Conservation (phyloP, 2,113 vertebrate species). For the Hucho hucho region DNA sequence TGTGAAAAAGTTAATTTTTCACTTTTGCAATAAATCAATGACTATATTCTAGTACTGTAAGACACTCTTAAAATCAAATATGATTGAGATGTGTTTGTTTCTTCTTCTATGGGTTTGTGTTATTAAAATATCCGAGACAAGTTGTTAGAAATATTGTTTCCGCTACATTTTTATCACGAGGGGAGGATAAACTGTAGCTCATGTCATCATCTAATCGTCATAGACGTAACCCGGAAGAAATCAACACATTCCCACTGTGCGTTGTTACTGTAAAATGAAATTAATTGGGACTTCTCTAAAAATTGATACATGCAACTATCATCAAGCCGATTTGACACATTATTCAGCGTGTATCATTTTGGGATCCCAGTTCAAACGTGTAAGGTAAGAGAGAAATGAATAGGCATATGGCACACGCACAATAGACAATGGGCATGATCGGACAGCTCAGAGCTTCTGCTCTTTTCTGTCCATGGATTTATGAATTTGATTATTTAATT, state of each 20-base stretch:
- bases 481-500: no score
- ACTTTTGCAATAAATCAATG: no score
- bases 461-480: no score
- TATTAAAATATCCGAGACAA: no score
- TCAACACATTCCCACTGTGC: conserved; percentile 35
- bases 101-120: background rate
- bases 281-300: conserved; percentile 44
- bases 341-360: background rate
- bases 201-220: conserved; percentile 56
- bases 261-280: conserved; percentile 31
- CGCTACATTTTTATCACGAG: background rate
- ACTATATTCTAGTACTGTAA: no score
- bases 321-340: background rate
- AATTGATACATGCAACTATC: background rate
- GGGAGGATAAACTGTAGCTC: background rate
- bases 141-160: background rate
- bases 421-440: no score
- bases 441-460: no score
- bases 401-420: background rate
- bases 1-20: background rate
- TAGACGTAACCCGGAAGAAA: conserved; percentile 61
- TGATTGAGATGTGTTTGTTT: background rate
- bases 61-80: no score
- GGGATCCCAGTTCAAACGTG: background rate
- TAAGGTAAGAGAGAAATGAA: conserved; percentile 41